Percentiles rank a stretch among this genome's conserved stretches.
These are phyloP conservation scores for Cremastobaeus sp. DNA, from an alignment of 2,888 invertebrate genomes.

Conservation along the genomic window DNA sequence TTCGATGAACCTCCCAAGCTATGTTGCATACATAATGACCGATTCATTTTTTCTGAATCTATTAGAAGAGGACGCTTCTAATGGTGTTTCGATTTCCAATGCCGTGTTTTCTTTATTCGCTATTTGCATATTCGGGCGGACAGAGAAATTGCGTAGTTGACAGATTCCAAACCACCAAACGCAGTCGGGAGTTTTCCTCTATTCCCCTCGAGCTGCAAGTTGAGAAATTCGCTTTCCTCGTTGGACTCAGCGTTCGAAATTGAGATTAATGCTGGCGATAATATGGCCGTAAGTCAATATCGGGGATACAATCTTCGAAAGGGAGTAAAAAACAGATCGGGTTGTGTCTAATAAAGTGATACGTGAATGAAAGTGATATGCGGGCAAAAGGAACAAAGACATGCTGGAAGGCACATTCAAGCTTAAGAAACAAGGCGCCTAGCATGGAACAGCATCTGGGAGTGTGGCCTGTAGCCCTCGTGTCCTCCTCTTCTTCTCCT, in stretches of 20 bases:
- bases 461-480: too few species aligned
- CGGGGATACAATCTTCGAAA: slow-evolving; percentile 20
- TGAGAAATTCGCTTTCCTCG: too few species aligned
- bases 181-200: too few species aligned
- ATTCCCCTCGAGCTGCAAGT: too few species aligned
- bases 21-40: slow-evolving; percentile 46
- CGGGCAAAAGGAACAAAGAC: slow-evolving; percentile 53
- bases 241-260: too few species aligned
- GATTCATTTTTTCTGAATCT: slow-evolving; percentile 35
- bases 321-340: slow-evolving; percentile 40
- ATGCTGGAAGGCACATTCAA: slow-evolving; percentile 55
- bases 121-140: slow-evolving; percentile 5
- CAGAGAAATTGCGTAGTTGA: too few species aligned
- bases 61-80: slow-evolving; percentile 41
- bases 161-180: too few species aligned
- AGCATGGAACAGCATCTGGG: slow-evolving; percentile 29
- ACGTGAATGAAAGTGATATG: slow-evolving; percentile 66
- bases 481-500: slow-evolving; percentile 15
- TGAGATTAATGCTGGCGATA: slow-evolving; percentile 19
- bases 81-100: slow-evolving; percentile 8
- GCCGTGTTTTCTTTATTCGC: slow-evolving; percentile 17
- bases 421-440: slow-evolving; percentile 52
- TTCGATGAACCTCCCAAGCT: slow-evolving; percentile 26
- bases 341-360: slow-evolving; percentile 48
- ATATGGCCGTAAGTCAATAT: slow-evolving; percentile 43